Evolutionary conservation across 2,797 vertebrate species (phyloP), one percentile per base, ranked within the genome.

Genomic region (Nothura maculosa): DNA sequence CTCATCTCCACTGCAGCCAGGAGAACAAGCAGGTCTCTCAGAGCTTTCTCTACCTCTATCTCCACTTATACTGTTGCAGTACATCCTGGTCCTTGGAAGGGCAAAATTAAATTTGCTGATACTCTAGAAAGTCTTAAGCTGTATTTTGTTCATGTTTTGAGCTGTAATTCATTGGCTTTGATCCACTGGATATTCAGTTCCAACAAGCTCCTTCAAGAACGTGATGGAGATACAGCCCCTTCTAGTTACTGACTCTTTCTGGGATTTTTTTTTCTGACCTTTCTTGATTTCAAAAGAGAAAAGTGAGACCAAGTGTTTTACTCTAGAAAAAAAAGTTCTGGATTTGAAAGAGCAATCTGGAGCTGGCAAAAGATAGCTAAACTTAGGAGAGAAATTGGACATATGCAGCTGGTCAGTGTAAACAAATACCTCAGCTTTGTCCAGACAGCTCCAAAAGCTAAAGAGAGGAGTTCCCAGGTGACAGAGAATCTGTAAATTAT

Each of bases 401-500:
- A 32, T 16, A 25, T 57, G 36, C 50, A 72, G 38, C 50, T 32
- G 42, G 64, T 40, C 64, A 40, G 36, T 2, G 7, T 8, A 45
- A 62, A 45, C 25, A 66, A 17, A 21, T 25, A 9, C 55, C 22
- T 28, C 34, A 14, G 11, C 18, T 7, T 18, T 22, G 34, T 58
- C 36, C 27, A 2, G 0, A 20, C 61, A 75, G 72, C 25, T 34
- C 40, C 1, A 1, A 25, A 48, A 70, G 36, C 36, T 34, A 20
- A 38, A 47, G 9, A 81, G 52, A 48, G 85, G 63, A 11, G 19
- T 66, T 81, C 20, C 3, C 0, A 22, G 38, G 83, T 54, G 63
- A 70, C 14, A 34, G 54, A 42, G 67, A 75, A 47, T 40, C 52
- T 85, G 60, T 38, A 45, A 86, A 85, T 55, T 12, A 85, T 55